Conservation (phyloP, 2,888 invertebrate species). For the Cylloceria caligata region DNA sequence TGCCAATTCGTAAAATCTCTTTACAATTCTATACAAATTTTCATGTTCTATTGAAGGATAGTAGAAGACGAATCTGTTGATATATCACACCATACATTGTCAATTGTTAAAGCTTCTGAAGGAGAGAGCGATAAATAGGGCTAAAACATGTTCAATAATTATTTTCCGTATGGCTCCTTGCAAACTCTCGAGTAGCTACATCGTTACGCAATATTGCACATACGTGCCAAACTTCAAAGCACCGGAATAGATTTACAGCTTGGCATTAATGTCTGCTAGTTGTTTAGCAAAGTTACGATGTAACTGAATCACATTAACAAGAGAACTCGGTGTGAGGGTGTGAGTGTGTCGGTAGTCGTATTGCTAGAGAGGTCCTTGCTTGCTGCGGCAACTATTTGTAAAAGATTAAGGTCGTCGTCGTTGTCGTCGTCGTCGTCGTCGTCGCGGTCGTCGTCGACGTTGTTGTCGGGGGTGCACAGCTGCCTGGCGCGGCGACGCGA, state of each 20-base stretch:
- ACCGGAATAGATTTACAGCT: constrained; percentile 60
- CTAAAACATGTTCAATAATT: constrained; percentile 9
- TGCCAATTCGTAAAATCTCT: neutral
- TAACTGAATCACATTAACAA: constrained; percentile 64
- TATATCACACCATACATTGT: neutral
- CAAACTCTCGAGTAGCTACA: constrained; percentile 1
- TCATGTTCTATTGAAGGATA: neutral
- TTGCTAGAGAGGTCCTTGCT: constrained; percentile 1
- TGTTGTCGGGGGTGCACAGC: constrained; percentile 27
- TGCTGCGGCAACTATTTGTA: constrained; percentile 26
- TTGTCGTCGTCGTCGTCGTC: constrained; percentile 31
- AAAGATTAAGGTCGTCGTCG: constrained; percentile 42
- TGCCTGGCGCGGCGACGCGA: constrained; percentile 42
- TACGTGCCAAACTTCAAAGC: constrained; percentile 31
- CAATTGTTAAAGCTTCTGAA: neutral
- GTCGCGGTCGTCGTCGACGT: constrained; percentile 32
- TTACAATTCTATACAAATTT: neutral
- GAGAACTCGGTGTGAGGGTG: constrained; percentile 33
- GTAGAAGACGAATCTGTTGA: neutral
- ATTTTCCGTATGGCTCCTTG: neutral
- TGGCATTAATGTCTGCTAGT: constrained; percentile 59
- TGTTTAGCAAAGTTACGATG: constrained; percentile 60
- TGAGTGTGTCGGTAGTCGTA: constrained; percentile 32
- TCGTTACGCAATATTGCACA: constrained; percentile 33
- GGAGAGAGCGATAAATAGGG: neutral